Percentiles rank a stretch among this genome's conserved stretches.
These are phyloP conservation scores for Haliclona indistincta DNA, from an alignment of 37 sponge, comb jelly and placozoan genomes.

Conservation along the genomic window DNA sequence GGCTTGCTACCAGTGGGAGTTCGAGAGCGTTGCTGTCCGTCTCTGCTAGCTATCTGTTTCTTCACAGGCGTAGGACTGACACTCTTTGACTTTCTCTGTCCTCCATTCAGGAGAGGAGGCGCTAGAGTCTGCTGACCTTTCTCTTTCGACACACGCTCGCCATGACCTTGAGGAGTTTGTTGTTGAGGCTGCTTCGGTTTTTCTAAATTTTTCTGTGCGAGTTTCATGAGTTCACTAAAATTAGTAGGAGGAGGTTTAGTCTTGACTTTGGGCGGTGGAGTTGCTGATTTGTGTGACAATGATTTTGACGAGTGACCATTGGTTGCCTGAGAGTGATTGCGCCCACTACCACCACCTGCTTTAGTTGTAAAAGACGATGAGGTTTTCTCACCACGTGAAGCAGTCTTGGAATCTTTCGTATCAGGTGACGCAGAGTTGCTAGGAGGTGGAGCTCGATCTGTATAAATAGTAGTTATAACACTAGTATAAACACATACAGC, in stretches of 20 bases:
- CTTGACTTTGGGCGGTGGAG: background rate
- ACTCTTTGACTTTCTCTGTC: background rate
- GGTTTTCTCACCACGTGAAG: background rate
- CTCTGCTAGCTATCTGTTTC: no score
- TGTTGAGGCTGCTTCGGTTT: no score
- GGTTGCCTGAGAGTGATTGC: background rate
- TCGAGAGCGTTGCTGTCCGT: background rate
- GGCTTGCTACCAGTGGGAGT: background rate
- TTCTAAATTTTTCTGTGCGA: constrained; percentile 35
- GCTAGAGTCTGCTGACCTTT: no score
- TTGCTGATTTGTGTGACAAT: background rate
- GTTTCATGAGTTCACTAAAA: constrained; percentile 40
- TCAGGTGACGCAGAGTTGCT: background rate
- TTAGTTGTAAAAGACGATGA: background rate
- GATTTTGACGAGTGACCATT: background rate
- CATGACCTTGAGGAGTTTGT: no score
- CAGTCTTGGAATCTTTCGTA: background rate
- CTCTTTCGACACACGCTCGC: no score
- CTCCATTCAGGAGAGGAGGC: background rate
- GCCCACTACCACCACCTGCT: no score
- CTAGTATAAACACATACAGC: no score
- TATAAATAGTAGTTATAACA: no score
- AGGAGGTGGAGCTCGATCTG: no score
- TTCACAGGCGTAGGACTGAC: background rate
- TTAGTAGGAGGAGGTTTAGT: constrained; percentile 1